Evolutionary conservation across 1,140 invertebrate genomes (phyloP).

Genomic region (Penaeus chinensis): DNA sequence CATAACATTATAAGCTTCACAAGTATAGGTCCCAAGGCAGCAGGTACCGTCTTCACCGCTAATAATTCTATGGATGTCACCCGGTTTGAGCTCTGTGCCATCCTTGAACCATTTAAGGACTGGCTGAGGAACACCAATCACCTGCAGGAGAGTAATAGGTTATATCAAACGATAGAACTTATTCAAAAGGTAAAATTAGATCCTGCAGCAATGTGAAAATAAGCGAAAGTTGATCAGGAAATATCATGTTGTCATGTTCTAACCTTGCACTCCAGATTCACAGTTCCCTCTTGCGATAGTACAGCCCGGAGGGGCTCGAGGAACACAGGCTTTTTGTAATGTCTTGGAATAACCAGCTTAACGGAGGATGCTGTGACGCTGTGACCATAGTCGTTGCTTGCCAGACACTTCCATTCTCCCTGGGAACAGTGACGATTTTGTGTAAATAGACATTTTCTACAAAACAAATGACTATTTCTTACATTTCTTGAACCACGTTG

Average conservation of each 20-base stretch:
- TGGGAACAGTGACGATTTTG: slow-evolving; percentile 62
- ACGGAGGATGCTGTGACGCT: slow-evolving; percentile 87
- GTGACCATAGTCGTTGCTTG: slow-evolving; percentile 87
- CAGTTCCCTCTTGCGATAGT: slow-evolving; percentile 86
- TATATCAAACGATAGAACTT: neutral
- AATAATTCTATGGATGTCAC: slow-evolving; percentile 90
- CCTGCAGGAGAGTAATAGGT: slow-evolving; percentile 67
- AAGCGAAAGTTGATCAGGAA: no score
- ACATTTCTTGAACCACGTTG: neutral
- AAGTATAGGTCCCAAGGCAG: slow-evolving; percentile 91
- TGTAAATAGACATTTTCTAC: neutral
- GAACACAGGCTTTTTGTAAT: slow-evolving; percentile 89
- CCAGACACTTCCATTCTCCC: slow-evolving; percentile 91
- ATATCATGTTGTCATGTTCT: neutral
- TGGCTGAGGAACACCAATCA: slow-evolving; percentile 91
- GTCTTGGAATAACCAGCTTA: slow-evolving; percentile 84
- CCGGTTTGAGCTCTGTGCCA: slow-evolving; percentile 86
- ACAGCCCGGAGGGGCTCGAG: slow-evolving; percentile 85
- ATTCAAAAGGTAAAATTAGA: no score
- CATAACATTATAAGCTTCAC: slow-evolving; percentile 93
- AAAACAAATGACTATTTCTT: neutral
- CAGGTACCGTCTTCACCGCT: slow-evolving; percentile 89
- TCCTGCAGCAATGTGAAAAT: no score
- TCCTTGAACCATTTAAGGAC: slow-evolving; percentile 92
- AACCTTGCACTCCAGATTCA: slow-evolving; percentile 89